phyloP scores from a whole-genome alignment of 2,113 vertebrate species.

The Myiagra hebetior region DNA sequence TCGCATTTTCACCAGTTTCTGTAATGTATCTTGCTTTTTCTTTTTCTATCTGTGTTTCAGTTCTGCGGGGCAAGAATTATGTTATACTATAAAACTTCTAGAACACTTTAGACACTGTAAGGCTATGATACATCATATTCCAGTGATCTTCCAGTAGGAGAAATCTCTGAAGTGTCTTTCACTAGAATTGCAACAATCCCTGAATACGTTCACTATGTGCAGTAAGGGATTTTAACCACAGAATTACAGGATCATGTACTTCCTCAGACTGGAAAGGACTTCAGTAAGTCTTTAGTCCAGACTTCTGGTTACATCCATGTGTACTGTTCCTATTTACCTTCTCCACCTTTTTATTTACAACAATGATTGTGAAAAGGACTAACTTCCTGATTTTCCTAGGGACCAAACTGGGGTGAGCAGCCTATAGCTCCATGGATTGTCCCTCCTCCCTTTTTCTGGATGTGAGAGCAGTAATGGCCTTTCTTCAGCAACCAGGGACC shows the following conservation, averaged over 20 bases:
- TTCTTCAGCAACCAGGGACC: neutral
- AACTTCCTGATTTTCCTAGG: neutral
- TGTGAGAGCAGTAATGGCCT: neutral
- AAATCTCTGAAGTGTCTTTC: neutral
- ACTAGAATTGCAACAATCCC: accelerated
- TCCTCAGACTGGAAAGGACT: neutral
- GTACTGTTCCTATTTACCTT: neutral
- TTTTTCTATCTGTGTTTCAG: neutral
- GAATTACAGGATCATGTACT: neutral
- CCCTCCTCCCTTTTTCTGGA: neutral
- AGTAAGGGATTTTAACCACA: neutral
- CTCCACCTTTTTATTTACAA: neutral
- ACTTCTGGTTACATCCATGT: neutral
- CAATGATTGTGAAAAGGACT: neutral
- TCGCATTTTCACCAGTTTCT: neutral
- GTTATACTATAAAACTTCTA: neutral
- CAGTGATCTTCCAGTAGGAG: neutral
- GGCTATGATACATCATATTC: neutral
- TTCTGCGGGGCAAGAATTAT: neutral
- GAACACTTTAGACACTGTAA: neutral
- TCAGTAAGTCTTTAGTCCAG: neutral
- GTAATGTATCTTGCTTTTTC: neutral
- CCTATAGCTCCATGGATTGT: neutral
- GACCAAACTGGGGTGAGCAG: accelerated
- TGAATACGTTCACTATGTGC: neutral